Conservation (phyloP, 2,888 invertebrate species). For the Epistrophella euchroma region DNA sequence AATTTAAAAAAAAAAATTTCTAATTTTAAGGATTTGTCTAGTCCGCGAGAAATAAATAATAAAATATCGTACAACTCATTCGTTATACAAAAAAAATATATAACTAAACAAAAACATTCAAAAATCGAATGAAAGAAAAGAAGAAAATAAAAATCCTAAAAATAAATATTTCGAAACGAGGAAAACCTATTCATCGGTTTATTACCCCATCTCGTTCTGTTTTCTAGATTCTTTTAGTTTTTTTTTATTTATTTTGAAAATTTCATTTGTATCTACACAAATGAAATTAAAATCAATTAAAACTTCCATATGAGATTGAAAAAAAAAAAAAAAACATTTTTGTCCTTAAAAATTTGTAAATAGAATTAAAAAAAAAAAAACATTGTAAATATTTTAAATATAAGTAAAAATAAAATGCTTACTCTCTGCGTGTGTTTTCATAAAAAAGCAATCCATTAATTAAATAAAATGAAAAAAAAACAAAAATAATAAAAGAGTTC, state of each 20-base stretch:
- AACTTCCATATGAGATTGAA: slow-evolving; percentile 77
- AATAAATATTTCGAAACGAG: slow-evolving; percentile 34
- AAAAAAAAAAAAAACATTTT: slow-evolving; percentile 47
- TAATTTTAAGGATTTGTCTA: slow-evolving; percentile 75
- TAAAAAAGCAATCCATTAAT: slow-evolving; percentile 77
- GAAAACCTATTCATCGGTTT: slow-evolving; percentile 14
- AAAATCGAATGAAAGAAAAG: slow-evolving; percentile 22
- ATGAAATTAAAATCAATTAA: slow-evolving; percentile 78
- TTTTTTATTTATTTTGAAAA: slow-evolving; percentile 55
- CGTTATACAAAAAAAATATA: background rate
- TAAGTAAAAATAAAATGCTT: slow-evolving; percentile 66
- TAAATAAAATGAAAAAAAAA: slow-evolving; percentile 26
- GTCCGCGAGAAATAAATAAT: slow-evolving; percentile 63
- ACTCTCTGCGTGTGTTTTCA: slow-evolving; percentile 79
- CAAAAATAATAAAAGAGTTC: slow-evolving; percentile 48
- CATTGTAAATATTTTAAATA: slow-evolving; percentile 73
- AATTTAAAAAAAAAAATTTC: slow-evolving; percentile 9
- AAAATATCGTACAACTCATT: slow-evolving; percentile 44
- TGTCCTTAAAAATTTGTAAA: slow-evolving; percentile 70
- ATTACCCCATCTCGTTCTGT: slow-evolving; percentile 33
- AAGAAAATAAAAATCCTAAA: slow-evolving; percentile 42
- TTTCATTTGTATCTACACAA: slow-evolving; percentile 65
- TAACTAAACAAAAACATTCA: background rate
- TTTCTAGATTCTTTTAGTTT: slow-evolving; percentile 28
- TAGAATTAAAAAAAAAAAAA: slow-evolving; percentile 59